These are phyloP conservation scores for Araneus ventricosus DNA, from an alignment of 1,140 invertebrate genomes.

Conservation along the genomic window DNA sequence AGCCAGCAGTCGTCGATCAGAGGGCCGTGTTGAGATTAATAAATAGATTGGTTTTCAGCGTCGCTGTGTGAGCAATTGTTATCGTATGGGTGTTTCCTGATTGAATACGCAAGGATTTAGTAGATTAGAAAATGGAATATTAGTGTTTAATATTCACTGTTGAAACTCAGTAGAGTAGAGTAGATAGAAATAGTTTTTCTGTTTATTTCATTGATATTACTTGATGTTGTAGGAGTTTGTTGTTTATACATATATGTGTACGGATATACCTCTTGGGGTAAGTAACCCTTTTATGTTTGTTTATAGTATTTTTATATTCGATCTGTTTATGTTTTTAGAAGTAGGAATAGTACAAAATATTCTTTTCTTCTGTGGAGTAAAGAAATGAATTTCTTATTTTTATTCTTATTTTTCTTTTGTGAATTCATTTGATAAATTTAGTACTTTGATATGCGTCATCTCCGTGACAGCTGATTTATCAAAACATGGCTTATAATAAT, in stretches of 20 bases:
- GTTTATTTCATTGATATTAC: background rate
- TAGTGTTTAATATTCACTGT: background rate
- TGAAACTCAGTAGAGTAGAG: background rate
- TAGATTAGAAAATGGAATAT: conserved; percentile 30
- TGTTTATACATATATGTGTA: background rate
- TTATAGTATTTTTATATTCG: background rate
- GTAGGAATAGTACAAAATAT: too few relatives aligned
- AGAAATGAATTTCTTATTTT: too few relatives aligned
- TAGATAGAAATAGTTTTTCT: conserved; percentile 45
- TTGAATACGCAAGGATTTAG: background rate
- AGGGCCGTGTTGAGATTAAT: conserved; percentile 50
- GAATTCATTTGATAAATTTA: background rate
- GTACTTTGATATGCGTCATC: background rate
- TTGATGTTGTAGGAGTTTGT: background rate
- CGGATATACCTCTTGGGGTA: conserved; percentile 20
- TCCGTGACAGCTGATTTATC: conserved; percentile 56
- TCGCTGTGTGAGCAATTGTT: conserved; percentile 31
- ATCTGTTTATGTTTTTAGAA: background rate
- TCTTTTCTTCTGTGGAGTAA: too few relatives aligned
- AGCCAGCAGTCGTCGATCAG: background rate
- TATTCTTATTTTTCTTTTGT: background rate
- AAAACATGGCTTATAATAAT: conserved; percentile 9
- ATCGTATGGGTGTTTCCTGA: conserved; percentile 67
- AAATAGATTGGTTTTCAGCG: conserved; percentile 61
- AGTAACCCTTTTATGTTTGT: conserved; percentile 42